Percentiles rank a stretch among this genome's conserved stretches.
phyloP scores from a whole-genome alignment of 2,113 vertebrate species.

The Myotis davidii region DNA sequence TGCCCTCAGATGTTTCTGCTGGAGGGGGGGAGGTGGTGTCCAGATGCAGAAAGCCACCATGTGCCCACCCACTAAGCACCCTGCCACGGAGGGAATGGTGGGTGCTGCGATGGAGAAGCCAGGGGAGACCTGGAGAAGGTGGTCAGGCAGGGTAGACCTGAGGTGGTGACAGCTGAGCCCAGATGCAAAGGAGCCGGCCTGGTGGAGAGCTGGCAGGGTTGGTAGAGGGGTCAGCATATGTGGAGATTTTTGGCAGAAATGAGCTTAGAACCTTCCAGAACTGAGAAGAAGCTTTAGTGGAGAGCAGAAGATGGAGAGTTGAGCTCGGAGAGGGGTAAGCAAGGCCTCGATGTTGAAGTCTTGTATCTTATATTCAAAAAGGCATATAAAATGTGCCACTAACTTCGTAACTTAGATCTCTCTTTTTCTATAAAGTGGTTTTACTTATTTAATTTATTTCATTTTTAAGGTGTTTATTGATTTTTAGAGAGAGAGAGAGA shows the following conservation, averaged over 20 bases:
- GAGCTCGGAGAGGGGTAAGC: background rate
- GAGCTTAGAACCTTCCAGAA: background rate
- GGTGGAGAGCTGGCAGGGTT: background rate
- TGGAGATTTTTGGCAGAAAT: background rate
- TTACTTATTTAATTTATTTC: too few relatives aligned
- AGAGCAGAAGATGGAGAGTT: background rate
- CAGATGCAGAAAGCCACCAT: rapidly evolving
- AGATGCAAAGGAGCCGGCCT: background rate
- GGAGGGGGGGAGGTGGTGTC: background rate
- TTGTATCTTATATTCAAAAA: background rate
- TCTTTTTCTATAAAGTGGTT: background rate
- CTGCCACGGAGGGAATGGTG: background rate
- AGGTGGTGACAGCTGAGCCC: background rate
- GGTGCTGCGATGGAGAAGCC: background rate
- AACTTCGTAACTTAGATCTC: background rate
- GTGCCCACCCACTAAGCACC: background rate
- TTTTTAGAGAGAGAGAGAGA: too few relatives aligned
- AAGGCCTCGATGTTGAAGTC: background rate
- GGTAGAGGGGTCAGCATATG: background rate
- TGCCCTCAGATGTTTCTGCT: background rate
- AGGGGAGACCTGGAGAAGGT: background rate
- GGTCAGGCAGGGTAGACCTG: background rate
- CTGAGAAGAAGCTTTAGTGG: background rate
- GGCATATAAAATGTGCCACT: background rate
- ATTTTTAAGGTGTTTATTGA: too few relatives aligned